These are phyloP conservation scores for Corvus moneduloides DNA, from an alignment of 2,113 vertebrate genomes.

Conservation along the genomic window DNA sequence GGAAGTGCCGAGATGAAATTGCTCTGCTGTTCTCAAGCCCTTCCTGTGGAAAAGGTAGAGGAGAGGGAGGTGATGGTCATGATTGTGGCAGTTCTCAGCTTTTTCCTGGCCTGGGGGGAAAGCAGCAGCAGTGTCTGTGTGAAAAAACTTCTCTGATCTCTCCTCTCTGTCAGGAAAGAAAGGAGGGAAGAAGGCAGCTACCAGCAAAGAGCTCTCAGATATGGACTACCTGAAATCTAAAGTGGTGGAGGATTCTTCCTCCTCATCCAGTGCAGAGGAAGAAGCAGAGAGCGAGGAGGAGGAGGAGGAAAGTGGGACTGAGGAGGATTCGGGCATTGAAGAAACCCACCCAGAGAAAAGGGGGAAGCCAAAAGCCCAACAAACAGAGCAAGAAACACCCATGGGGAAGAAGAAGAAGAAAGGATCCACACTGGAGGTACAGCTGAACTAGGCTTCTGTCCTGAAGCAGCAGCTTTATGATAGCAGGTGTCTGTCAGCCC, in stretches of 20 bases:
- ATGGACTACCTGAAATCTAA: conserved; percentile 96
- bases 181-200: conserved; percentile 44
- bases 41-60: not conserved
- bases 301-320: not conserved
- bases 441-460: not conserved
- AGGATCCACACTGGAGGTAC: not conserved
- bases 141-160: not conserved
- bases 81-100: not conserved
- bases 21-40: not conserved
- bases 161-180: conserved; percentile 19
- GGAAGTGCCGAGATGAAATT: not conserved
- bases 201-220: conserved; percentile 80
- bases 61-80: not conserved
- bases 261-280: conserved; percentile 45
- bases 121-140: not conserved
- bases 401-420: not conserved
- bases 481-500: not conserved
- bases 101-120: too few relatives aligned
- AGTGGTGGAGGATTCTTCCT: conserved; percentile 67
- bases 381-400: not conserved
- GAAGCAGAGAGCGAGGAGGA: conserved; percentile 22
- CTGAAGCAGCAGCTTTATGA: not conserved
- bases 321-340: not conserved
- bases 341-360: conserved; percentile 3
- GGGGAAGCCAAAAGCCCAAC: not conserved